Evolutionary conservation across 2,797 vertebrate species (phyloP).

Genomic region (Triplophysa yarkandensis): DNA sequence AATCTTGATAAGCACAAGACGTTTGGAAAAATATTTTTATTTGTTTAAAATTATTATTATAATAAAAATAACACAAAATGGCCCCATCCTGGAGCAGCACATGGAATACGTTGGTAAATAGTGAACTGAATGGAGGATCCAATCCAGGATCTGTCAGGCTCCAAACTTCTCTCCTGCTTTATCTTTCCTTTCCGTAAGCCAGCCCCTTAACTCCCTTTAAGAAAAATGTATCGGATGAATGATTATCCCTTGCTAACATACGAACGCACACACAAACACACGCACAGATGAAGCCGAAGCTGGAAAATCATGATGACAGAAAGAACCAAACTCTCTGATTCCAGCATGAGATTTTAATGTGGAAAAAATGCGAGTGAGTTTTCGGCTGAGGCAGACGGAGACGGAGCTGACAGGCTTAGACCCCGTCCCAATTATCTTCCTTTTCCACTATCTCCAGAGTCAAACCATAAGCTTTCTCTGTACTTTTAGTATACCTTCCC

Average conservation of each 20-base stretch:
- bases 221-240: conserved; percentile 24
- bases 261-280: background rate
- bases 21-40: too few species aligned
- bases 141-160: conserved; percentile 20
- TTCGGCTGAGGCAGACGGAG: conserved; percentile 2
- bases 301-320: conserved; percentile 39
- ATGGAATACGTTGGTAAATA: conserved; percentile 26
- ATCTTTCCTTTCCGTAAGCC: conserved; percentile 22
- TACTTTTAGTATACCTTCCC: background rate
- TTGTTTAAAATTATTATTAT: too few species aligned
- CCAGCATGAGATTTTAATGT: conserved; percentile 15
- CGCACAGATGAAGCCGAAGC: conserved; percentile 1
- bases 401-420: conserved; percentile 24
- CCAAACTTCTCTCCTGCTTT: conserved; percentile 9
- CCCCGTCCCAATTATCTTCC: conserved; percentile 31
- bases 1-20: too few species aligned
- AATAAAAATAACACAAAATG: too few species aligned
- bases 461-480: background rate
- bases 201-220: conserved; percentile 6
- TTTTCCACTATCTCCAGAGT: conserved; percentile 20
- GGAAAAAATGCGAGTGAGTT: conserved; percentile 6
- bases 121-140: conserved; percentile 23
- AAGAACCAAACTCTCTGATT: background rate
- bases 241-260: conserved; percentile 36
- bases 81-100: background rate